Evolutionary conservation across 2,113 vertebrate species (phyloP).

Genomic region (Poecilia latipinna): DNA sequence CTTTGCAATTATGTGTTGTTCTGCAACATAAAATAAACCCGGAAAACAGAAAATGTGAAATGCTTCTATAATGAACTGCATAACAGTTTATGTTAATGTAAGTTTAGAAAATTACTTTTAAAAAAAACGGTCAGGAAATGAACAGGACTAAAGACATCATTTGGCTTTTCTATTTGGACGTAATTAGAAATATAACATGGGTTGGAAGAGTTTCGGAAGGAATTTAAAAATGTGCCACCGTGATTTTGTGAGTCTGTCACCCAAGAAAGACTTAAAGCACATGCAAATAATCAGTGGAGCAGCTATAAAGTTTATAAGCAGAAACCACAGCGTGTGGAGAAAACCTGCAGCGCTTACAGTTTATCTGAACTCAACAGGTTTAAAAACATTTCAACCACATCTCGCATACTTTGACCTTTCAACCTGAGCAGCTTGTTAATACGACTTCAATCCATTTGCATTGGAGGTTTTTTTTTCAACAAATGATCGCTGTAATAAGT

Average conservation of each 20-base stretch:
- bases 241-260: conserved; percentile 13
- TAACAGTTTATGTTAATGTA: background rate
- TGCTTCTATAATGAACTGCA: background rate
- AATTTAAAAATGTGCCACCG: background rate
- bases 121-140: too few relatives aligned
- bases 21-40: too few relatives aligned
- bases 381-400: conserved; percentile 10
- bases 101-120: background rate
- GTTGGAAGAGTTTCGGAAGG: background rate
- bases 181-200: background rate
- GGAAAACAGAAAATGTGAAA: background rate
- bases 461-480: conserved; percentile 29
- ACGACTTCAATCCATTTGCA: conserved; percentile 10
- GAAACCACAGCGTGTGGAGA: conserved; percentile 13
- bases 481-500: conserved; percentile 18
- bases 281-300: conserved; percentile 45
- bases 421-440: conserved; percentile 7
- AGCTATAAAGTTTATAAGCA: conserved; percentile 37
- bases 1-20: too few relatives aligned
- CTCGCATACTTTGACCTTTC: conserved; percentile 11
- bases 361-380: conserved; percentile 5
- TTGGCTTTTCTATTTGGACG: conserved; percentile 15
- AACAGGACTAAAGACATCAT: background rate
- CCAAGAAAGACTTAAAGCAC: conserved; percentile 17
- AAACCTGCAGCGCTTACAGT: conserved; percentile 13